Evolutionary conservation across 1,140 invertebrate genomes (phyloP), one percentile per base, ranked within the genome.

Genomic region (Oreohelix idahoensis): DNA sequence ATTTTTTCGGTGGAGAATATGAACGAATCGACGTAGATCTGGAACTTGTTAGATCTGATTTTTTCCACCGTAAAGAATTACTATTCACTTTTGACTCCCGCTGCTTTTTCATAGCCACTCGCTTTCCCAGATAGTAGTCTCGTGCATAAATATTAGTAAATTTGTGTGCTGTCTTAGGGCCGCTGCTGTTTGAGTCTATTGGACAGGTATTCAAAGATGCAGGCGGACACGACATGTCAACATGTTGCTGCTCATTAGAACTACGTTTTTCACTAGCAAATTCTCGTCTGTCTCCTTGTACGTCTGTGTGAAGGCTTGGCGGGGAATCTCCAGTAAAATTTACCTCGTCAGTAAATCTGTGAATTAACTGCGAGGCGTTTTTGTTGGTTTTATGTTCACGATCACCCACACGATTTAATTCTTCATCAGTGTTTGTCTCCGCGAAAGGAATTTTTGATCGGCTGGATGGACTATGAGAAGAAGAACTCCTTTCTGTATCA

Each of bases 61-160:
- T 76, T 32, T 76, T 76, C 42, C 74, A 76, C 2, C 29, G 23
- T 29, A 45, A 76, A 15, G 45, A 1, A 39, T 29, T n/a, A 20
- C 1, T 8, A 1, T n/a, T 45, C 8, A 10, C 11, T n/a, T 39
- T 42, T 10, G 36, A 5, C 8, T n/a, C 5, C 71, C 2, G 26
- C 39, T 73, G 71, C 38, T 42, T 39, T 26, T 23, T 73, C 71
- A 26, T 11, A 20, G 36, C 13, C 23, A 73, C 71, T 26, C 71
- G 36, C 35, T 69, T 79, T n/a, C 77, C 77, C 36, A 79, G 26
- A 79, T 79, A 79, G 35, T 79, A 79, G 38, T 79, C 77, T 20
- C 5, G 77, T 13, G 35, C 42, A 39, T 66, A 79, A 29, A 79
- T 79, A 15, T 79, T 79, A 35, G 63, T 79, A 2, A 10, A 26